Conservation (phyloP, 2,797 vertebrate species). For the Dallia pectoralis region DNA sequence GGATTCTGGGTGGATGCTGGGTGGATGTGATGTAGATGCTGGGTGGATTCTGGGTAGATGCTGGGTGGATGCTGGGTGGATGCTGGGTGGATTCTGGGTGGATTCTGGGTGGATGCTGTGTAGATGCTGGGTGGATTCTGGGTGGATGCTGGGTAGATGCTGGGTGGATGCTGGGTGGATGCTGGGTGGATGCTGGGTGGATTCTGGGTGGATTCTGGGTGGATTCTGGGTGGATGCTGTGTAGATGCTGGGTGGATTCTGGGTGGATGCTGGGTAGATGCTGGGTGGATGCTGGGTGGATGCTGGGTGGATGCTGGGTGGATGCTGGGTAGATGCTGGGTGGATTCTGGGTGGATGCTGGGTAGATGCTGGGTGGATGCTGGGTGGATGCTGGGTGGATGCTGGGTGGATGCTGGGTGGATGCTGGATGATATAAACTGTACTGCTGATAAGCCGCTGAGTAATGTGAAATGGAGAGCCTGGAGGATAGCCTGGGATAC, state of each 20-base stretch:
- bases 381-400: slow-evolving; percentile 5
- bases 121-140: no score
- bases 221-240: slow-evolving; percentile 3
- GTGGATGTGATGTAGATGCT: no score
- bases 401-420: slow-evolving; percentile 7
- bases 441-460: not conserved
- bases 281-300: slow-evolving; percentile 7
- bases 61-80: slow-evolving; percentile 7
- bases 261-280: slow-evolving; percentile 4
- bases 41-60: not conserved
- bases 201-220: slow-evolving; percentile 2
- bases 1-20: slow-evolving; percentile 1
- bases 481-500: not conserved
- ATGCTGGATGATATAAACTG: not conserved
- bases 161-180: slow-evolving; percentile 5
- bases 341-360: slow-evolving; percentile 3
- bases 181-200: slow-evolving; percentile 2
- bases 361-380: slow-evolving; percentile 4
- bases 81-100: slow-evolving; percentile 5
- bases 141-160: no score
- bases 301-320: slow-evolving; percentile 8
- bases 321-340: slow-evolving; percentile 6
- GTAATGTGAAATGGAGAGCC: slow-evolving; percentile 8
- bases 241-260: slow-evolving; percentile 4
- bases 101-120: slow-evolving; percentile 3